Conservation (phyloP, 2,888 invertebrate species). For the Conistra vaccinii region DNA sequence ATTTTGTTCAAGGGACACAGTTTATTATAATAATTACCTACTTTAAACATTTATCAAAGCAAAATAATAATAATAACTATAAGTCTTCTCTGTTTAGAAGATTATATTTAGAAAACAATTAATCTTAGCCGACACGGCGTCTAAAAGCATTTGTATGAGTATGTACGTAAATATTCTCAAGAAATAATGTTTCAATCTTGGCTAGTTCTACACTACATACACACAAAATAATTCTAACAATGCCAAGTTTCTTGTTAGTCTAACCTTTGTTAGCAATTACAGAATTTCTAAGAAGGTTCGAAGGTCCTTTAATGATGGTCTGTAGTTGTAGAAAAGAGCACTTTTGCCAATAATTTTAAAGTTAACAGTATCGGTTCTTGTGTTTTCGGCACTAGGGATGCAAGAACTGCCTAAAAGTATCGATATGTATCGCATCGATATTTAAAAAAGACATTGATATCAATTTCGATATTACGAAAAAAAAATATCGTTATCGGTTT, state of each 20-base stretch:
- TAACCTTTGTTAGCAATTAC: conserved; percentile 21
- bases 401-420: too few relatives aligned
- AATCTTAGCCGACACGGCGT: conserved; percentile 47
- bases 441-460: too few relatives aligned
- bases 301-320: neutral
- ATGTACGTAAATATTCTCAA: conserved; percentile 38
- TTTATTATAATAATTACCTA: conserved; percentile 9
- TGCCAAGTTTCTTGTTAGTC: conserved; percentile 19
- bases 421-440: too few relatives aligned
- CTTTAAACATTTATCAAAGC: conserved; percentile 14
- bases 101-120: conserved; percentile 60
- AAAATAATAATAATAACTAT: conserved; percentile 44
- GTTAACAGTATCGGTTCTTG: neutral
- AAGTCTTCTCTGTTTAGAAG: conserved; percentile 51
- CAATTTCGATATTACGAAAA: too few relatives aligned
- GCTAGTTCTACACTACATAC: conserved; percentile 4
- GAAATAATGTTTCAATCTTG: conserved; percentile 46
- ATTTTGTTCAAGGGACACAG: neutral
- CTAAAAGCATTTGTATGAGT: conserved; percentile 44
- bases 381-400: neutral
- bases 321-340: neutral
- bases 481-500: too few relatives aligned
- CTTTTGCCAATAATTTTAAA: neutral
- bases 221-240: conserved; percentile 18
- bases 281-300: conserved; percentile 6